Conservation (phyloP, 2,113 vertebrate genomes). For the Scalopus aquaticus region DNA sequence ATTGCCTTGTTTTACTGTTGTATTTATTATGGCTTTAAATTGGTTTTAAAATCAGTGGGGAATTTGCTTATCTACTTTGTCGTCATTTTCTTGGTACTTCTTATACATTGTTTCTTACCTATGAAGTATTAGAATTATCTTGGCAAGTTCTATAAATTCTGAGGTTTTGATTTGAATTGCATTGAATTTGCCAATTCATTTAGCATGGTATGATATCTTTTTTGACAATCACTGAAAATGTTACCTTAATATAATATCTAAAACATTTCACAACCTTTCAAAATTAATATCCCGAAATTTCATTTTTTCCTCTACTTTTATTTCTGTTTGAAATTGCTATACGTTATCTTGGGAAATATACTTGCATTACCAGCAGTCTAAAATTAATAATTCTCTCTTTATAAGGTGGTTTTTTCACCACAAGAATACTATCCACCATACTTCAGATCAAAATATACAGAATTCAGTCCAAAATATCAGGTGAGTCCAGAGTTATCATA, state of each 20-base stretch:
- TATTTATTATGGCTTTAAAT: too few relatives aligned
- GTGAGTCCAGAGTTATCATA: constrained; percentile 60
- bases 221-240: background rate
- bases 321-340: constrained; percentile 48
- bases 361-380: constrained; percentile 38
- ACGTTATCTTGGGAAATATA: constrained; percentile 36
- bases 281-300: constrained; percentile 43
- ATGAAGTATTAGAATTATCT: too few relatives aligned
- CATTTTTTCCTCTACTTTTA: background rate
- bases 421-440: background rate
- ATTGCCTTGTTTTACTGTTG: background rate
- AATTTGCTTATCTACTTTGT: too few relatives aligned
- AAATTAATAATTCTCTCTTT: constrained; percentile 66
- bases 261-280: constrained; percentile 6
- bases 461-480: constrained; percentile 39
- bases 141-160: too few relatives aligned
- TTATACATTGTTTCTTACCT: too few relatives aligned
- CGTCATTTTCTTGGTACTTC: too few relatives aligned
- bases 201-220: too few relatives aligned
- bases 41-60: too few relatives aligned
- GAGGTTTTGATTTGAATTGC: too few relatives aligned
- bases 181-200: too few relatives aligned
- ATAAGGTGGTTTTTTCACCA: constrained; percentile 63
- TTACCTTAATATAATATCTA: background rate
- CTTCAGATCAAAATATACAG: constrained; percentile 11